These are phyloP conservation scores for Mythimna vitellina DNA, from an alignment of 2,888 invertebrate genomes.

Conservation along the genomic window DNA sequence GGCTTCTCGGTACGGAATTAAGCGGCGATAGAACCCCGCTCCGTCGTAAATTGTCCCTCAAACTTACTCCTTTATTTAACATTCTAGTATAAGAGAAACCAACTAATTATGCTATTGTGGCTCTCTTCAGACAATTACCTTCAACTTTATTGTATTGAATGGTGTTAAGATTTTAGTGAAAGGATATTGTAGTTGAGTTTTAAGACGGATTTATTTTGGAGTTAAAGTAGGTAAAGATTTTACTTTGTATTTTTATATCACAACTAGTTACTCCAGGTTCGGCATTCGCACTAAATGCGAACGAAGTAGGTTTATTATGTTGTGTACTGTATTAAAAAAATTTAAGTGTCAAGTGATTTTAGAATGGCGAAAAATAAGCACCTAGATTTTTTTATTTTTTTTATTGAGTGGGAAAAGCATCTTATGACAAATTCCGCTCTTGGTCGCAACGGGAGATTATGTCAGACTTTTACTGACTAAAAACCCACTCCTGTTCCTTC, in stretches of 20 bases:
- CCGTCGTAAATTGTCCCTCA: slow-evolving; percentile 84
- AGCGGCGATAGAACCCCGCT: slow-evolving; percentile 79
- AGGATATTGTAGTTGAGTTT: slow-evolving; percentile 37
- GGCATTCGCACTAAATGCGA: too few relatives aligned
- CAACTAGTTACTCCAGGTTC: too few relatives aligned
- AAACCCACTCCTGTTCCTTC: too few relatives aligned
- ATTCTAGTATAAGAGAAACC: slow-evolving; percentile 67
- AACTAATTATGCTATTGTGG: slow-evolving; percentile 67
- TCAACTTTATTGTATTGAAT: slow-evolving; percentile 64
- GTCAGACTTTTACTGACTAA: too few relatives aligned
- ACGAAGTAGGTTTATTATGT: too few relatives aligned
- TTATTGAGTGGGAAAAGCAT: too few relatives aligned
- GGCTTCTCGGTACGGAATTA: slow-evolving; percentile 80
- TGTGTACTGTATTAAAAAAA: too few relatives aligned
- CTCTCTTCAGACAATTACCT: slow-evolving; percentile 57
- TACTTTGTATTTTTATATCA: not conserved
- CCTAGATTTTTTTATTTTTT: too few relatives aligned
- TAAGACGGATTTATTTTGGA: slow-evolving; percentile 29
- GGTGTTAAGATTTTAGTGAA: slow-evolving; percentile 55
- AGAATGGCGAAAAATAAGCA: too few relatives aligned
- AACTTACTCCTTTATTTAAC: slow-evolving; percentile 72
- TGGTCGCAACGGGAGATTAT: too few relatives aligned
- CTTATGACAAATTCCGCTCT: too few relatives aligned
- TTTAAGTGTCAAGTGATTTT: too few relatives aligned
- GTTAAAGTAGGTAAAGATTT: slow-evolving; percentile 1